These are phyloP conservation scores for Colletes gigas DNA, from an alignment of 1,140 invertebrate species.

Conservation along the genomic window DNA sequence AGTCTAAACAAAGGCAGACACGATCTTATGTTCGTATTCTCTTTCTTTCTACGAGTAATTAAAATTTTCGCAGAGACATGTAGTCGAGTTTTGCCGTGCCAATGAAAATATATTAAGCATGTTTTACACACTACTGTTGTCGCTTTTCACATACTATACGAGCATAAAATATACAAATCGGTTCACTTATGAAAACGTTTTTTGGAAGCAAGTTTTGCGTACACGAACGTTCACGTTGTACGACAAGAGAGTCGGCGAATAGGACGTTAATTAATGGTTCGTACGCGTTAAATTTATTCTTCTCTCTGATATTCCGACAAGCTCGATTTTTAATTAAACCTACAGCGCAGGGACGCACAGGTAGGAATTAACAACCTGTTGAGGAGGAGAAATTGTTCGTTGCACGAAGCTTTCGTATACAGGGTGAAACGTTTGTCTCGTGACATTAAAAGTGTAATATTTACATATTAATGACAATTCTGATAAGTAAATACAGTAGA, in stretches of 20 bases:
- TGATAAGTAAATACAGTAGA: no score
- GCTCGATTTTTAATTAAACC: conserved; percentile 61
- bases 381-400: neutral
- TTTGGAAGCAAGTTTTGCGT: conserved; percentile 8
- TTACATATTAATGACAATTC: no score
- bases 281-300: conserved; percentile 57
- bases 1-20: neutral
- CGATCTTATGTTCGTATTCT: no score
- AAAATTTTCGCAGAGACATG: conserved; percentile 6
- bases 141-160: neutral
- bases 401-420: neutral
- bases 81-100: neutral
- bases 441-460: no score
- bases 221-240: conserved; percentile 14
- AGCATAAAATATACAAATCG: conserved; percentile 15
- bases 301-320: conserved; percentile 42
- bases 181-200: conserved; percentile 2
- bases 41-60: neutral
- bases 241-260: conserved; percentile 28
- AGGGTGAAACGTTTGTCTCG: conserved; percentile 15
- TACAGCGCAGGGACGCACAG: conserved; percentile 6
- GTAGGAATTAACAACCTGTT: conserved; percentile 39
- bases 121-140: neutral
- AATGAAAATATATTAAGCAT: neutral
- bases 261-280: conserved; percentile 53